Percentiles rank a stretch among this genome's conserved stretches.
phyloP scores from a whole-genome alignment of 2,888 invertebrate species.

The Nebria brevicollis region DNA sequence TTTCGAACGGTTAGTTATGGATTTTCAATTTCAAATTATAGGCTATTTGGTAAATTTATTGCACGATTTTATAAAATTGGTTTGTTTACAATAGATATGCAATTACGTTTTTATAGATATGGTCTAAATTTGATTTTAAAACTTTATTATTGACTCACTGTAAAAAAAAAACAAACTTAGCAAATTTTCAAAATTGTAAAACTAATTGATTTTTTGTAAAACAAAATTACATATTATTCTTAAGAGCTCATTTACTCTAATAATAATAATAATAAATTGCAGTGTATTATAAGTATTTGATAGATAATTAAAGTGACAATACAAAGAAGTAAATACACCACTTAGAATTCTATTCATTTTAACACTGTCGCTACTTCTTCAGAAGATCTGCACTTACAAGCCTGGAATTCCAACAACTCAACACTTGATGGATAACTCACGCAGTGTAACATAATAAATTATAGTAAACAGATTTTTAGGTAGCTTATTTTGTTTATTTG shows the following conservation, averaged over 20 bases:
- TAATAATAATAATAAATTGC: too few relatives aligned
- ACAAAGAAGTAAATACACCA: neutral
- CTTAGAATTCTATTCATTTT: slow-evolving; percentile 2
- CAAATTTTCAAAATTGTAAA: too few relatives aligned
- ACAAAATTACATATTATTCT: too few relatives aligned
- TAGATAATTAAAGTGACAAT: too few relatives aligned
- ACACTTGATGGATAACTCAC: neutral
- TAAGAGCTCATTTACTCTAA: too few relatives aligned
- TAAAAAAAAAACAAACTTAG: too few relatives aligned
- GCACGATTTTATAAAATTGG: neutral
- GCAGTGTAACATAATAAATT: neutral
- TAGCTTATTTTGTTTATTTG: neutral
- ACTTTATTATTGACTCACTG: too few relatives aligned
- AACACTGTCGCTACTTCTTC: neutral
- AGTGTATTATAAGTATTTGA: too few relatives aligned
- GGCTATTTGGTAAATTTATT: slow-evolving; percentile 2
- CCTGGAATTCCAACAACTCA: neutral
- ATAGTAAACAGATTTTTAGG: neutral
- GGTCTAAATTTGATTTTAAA: neutral
- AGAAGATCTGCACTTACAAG: slow-evolving; percentile 7
- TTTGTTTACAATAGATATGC: neutral
- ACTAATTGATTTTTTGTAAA: too few relatives aligned
- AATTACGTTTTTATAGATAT: neutral
- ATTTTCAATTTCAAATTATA: slow-evolving; percentile 25
- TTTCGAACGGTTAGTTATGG: slow-evolving; percentile 15